Evolutionary conservation across 2,113 vertebrate species (phyloP).

Genomic region (Passer domesticus): DNA sequence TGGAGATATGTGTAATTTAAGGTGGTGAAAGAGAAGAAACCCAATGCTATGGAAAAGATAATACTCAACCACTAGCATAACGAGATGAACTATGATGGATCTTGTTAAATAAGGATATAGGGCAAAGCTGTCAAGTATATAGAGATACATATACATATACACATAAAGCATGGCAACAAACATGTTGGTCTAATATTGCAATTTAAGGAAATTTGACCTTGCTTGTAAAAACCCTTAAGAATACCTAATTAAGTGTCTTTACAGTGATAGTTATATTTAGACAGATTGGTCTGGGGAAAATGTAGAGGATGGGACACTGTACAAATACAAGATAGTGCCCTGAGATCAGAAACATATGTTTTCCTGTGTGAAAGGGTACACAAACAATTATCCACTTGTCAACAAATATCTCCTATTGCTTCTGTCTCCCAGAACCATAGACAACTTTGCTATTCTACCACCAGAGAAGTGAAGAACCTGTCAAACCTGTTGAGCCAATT

Average conservation of each 20-base stretch:
- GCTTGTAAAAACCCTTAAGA: neutral
- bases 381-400: constrained; percentile 19
- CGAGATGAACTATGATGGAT: neutral
- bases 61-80: neutral
- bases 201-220: neutral
- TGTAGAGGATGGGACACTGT: neutral
- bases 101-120: neutral
- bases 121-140: neutral
- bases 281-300: neutral
- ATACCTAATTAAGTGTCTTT: neutral
- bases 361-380: constrained; percentile 44
- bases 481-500: neutral
- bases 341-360: constrained; percentile 33
- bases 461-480: neutral
- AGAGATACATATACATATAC: no score
- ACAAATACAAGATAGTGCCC: neutral
- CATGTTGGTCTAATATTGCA: neutral
- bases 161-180: neutral
- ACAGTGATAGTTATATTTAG: neutral
- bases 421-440: neutral
- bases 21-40: neutral
- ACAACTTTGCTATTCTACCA: neutral
- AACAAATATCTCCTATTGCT: constrained; percentile 1
- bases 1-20: neutral
- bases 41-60: neutral